These are phyloP conservation scores for Chromoteleia sp. DNA, from an alignment of 2,888 invertebrate species.

Conservation along the genomic window DNA sequence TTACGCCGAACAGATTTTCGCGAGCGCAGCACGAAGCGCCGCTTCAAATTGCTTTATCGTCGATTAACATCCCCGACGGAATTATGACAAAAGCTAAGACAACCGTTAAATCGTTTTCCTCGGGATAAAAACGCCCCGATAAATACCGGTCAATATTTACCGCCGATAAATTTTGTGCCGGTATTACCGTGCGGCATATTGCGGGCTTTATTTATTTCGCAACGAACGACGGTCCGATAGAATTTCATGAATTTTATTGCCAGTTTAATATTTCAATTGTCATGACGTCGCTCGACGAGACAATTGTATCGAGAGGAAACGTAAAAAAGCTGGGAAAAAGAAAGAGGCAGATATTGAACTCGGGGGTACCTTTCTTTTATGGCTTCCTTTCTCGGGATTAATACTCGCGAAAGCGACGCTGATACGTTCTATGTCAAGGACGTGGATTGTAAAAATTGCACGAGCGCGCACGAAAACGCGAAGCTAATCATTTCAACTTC, in stretches of 20 bases:
- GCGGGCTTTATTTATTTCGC: conserved; percentile 21
- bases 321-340: not conserved
- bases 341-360: not conserved
- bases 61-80: conserved; percentile 47
- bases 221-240: not conserved
- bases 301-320: conserved; percentile 11
- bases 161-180: conserved; percentile 29
- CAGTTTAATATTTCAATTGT: conserved; percentile 32
- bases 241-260: conserved; percentile 35
- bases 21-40: conserved; percentile 22
- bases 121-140: conserved; percentile 12
- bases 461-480: no score
- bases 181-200: conserved; percentile 23
- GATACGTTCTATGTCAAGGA: conserved; percentile 3
- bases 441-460: not conserved
- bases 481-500: no score
- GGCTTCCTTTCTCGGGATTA: conserved; percentile 1
- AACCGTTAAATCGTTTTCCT: conserved; percentile 44
- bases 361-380: not conserved
- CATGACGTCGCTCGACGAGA: not conserved
- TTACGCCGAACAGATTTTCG: conserved; percentile 30
- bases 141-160: conserved; percentile 46
- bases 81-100: conserved; percentile 45
- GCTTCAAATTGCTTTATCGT: conserved; percentile 37
- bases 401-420: not conserved